Base-by-base conservation (phyloP, 2,113 vertebrate species). In the Eonycteris spelaea region DNA sequence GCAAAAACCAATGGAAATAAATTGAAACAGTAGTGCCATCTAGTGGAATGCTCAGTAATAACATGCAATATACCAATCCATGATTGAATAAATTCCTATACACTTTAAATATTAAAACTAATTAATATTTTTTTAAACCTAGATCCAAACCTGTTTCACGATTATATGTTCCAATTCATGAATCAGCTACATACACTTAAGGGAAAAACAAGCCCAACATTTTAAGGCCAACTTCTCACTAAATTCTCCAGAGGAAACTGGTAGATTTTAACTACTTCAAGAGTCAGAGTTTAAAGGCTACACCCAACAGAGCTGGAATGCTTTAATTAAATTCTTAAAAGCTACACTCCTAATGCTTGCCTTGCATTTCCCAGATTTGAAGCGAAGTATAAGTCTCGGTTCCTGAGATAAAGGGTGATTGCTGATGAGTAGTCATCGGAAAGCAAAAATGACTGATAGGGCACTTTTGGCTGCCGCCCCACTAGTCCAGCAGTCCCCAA, bases 1-100 rank as follows among this genome's bases (percentile, higher is more conserved):
- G 33, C 21, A 3, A 57, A 11, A 65, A 71, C 14, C 19, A 22
- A 55, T 79, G 61, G 43, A 85, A 96, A 88, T 68, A 96, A 95
- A 89, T 26, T 96, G 88, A 97, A 96, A 40, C 97, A 97, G 97
- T 61, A 98, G 68, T 95, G 98, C 53, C 98, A 98, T 94, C 98
- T 98, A 71, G 98, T 98, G 98, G 97, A 57, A 43, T 1, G 0
- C 0, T 26, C 4, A 5, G 48, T 33, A 95, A 96, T 85, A 88
- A 71, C 96, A 95, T 3, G 0, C 53, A 48, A 14, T 12, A 38
- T 35, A 51, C 51, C 33, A 45, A 82, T 38, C 28, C 38, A 28
- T 16, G 30, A 82, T 21, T 40, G 33, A 91, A 51, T 65, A 92
- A 91, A 94, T 86, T 35, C 35, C 63, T 67, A 33, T 3, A 40